These are phyloP conservation scores for Diadegma fenestrale DNA, from an alignment of 2,888 invertebrate genomes.

Conservation along the genomic window DNA sequence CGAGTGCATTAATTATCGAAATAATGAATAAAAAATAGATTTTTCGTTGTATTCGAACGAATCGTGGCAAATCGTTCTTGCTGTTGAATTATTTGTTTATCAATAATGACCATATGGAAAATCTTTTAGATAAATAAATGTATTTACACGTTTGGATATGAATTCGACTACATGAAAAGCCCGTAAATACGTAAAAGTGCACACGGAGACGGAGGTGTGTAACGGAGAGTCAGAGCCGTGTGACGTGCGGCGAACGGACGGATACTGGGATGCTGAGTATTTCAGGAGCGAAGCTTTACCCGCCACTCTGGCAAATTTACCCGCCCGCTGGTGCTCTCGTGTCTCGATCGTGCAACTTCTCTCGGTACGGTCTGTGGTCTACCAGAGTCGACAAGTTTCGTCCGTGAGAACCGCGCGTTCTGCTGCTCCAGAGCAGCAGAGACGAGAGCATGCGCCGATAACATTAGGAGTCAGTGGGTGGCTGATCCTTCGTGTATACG, in stretches of 20 bases:
- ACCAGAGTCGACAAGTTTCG: constrained; percentile 45
- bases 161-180: neutral
- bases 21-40: no score
- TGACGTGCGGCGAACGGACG: constrained; percentile 66
- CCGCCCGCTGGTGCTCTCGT: constrained; percentile 8
- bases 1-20: no score
- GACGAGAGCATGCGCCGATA: constrained; percentile 58
- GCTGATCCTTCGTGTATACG: neutral
- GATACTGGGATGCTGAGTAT: constrained; percentile 65
- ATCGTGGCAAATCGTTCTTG: neutral
- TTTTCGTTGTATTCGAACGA: no score
- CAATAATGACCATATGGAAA: neutral
- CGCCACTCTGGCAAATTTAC: constrained; percentile 39
- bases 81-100: constrained; percentile 24
- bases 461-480: neutral
- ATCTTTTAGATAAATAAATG: neutral
- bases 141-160: neutral
- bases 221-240: constrained; percentile 20
- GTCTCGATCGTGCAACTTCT: constrained; percentile 12
- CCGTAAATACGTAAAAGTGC: neutral
- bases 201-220: neutral
- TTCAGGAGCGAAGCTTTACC: constrained; percentile 46
- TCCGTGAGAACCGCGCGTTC: constrained; percentile 49
- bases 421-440: constrained; percentile 1
- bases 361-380: constrained; percentile 4